Base-by-base conservation (phyloP, 2,113 vertebrate genomes). In the Colius striatus region DNA sequence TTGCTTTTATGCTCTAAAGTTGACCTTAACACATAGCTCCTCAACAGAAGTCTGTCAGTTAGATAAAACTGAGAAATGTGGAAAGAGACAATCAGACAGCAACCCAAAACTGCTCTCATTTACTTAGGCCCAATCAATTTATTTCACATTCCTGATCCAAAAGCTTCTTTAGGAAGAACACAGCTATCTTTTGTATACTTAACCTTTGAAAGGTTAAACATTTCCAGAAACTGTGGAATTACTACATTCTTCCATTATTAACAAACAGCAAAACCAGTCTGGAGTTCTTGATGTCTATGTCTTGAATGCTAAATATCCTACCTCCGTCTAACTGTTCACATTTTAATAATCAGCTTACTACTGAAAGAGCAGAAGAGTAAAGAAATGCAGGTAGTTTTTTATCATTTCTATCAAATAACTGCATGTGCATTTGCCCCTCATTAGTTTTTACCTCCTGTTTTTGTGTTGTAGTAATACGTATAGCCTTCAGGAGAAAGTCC, bases 391-490 rank as follows among this genome's bases (percentile, higher is more conserved):
- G 16, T 5, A 16, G 36, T 32, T 25, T 57, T 43, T 72, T 53
- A 51, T 63, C 41, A 87, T 38, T 90, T 45, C 27, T 27, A 83
- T 8, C 22, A 17, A 77, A 10, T 27, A 76, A 14, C 9, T 62
- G 0, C 7, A 63, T 54, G 54, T 74, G 47, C 30, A 60, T 78
- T 60, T 86, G 38, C 34, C 84, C 32, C 76, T 67, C 34, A 51
- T 41, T 73, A 70, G 47, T 47, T 92, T 92, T 87, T 97, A 98
- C 98, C 98, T 98, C 98, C 98, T 70, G 98, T 98, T 93, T 78
- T 95, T 55, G 97, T 97, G 80, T 98, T 97, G 55, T 98, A 98
- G 84, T 98, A 98, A 38, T 98, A 98, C 3, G 88, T 97, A 58
- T 98, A 97, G 84, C 98, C 98, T 53, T 98, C 98, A 0, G 98